Evolutionary conservation across 2,113 vertebrate genomes (phyloP).

Genomic region (zebrafish (Danio rerio)): GRCz12tu NC_133188.1:36553501-36554000

Average conservation of each 20-base stretch:
- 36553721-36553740: slow-evolving; percentile 83
- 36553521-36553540: slow-evolving; percentile 45
- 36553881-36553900: neutral
- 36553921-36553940: too few species aligned
- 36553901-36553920: neutral
- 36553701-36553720: slow-evolving; percentile 81
- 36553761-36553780: slow-evolving; percentile 22
- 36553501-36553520: too few species aligned
- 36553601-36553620: slow-evolving; percentile 70
- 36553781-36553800: slow-evolving; percentile 40
- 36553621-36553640: slow-evolving; percentile 88
- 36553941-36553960: too few species aligned
- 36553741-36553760: neutral
- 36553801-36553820: too few species aligned
- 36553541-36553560: slow-evolving; percentile 82
- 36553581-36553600: slow-evolving; percentile 73
- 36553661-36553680: slow-evolving; percentile 84
- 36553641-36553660: slow-evolving; percentile 90
- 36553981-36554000: neutral
- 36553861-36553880: too few species aligned
- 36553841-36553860: neutral
- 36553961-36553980: too few species aligned
- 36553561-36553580: slow-evolving; percentile 82
- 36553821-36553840: neutral
- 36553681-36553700: slow-evolving; percentile 83